Conservation (phyloP, 2,797 vertebrate genomes). For the Lithobates pipiens region DNA sequence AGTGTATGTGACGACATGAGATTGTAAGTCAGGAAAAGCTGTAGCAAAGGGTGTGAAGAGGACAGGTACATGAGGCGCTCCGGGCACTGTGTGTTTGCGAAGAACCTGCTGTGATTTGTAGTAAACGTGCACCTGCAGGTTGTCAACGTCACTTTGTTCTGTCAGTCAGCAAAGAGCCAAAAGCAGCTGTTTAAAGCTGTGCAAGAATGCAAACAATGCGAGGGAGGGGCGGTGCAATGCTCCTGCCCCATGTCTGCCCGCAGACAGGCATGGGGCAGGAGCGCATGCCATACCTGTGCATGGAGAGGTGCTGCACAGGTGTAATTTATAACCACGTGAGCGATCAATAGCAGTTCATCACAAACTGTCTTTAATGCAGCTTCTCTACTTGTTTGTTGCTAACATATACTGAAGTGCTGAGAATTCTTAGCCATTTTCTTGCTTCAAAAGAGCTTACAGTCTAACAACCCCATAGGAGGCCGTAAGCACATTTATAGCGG, state of each 20-base stretch:
- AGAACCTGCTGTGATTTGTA: slow-evolving; percentile 25
- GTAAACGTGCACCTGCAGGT: slow-evolving; percentile 50
- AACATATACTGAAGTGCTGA: too few species aligned
- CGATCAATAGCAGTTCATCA: too few species aligned
- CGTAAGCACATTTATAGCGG: too few species aligned
- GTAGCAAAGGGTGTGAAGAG: slow-evolving; percentile 30
- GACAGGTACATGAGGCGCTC: slow-evolving; percentile 29
- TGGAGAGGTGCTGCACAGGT: neutral
- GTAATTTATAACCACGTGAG: neutral
- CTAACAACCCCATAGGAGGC: too few species aligned
- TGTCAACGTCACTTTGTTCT: slow-evolving; percentile 39
- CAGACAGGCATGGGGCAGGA: neutral
- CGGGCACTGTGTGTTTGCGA: slow-evolving; percentile 27
- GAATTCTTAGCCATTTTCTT: too few species aligned
- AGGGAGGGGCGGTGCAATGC: slow-evolving; percentile 10
- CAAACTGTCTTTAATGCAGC: too few species aligned
- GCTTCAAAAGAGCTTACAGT: too few species aligned
- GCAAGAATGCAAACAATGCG: slow-evolving; percentile 31
- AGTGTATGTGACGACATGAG: too few species aligned
- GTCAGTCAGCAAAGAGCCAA: slow-evolving; percentile 21
- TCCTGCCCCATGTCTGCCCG: too few species aligned
- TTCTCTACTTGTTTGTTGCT: too few species aligned
- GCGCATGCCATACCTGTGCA: neutral
- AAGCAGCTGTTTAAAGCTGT: slow-evolving; percentile 27
- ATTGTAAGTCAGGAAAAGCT: slow-evolving; percentile 16